Evolutionary conservation across 2,797 vertebrate species (phyloP), one percentile per base, ranked within the genome.

Genomic region (Falco columbarius): DNA sequence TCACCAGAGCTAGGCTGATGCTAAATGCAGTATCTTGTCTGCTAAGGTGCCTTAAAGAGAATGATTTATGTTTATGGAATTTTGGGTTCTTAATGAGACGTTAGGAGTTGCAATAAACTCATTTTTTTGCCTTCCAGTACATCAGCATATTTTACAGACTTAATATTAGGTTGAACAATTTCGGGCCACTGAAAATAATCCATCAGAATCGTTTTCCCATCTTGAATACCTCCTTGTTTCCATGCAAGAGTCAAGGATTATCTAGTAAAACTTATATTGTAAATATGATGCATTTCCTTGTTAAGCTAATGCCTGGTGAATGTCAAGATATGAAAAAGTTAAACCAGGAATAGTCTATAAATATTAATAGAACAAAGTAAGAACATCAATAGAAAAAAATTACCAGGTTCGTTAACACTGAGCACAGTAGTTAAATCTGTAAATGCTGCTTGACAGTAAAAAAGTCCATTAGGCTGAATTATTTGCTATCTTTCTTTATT

Each of bases 391-490:
- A 72, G 63, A 68, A 59, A 36, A 92, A 71, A 52, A 7, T 29
- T 51, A 59, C 19, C 38, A 46, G 23, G 7, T 73, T 92, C 40
- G 61, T 26, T 70, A 73, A n/a, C 26, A 30, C 23, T 36, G 32
- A 55, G 5, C 84, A 19, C n/a, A 76, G 51, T 42, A 80, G 66
- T 70, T 42, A 93, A 86, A 90, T 81, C 30, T 55, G 10, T 61
- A 87, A 80, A 80, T 12, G 18, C 19, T 65, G 5, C 79, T 75
- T 86, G 32, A 21, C 54, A 79, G 67, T 77, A 47, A 55, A 63
- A 56, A 58, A 16, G 0, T 0, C 5, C 0, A 0, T 49, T 61
- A 75, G 8, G 22, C 20, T 72, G 74, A 72, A 58, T 87, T 66
- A 72, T 46, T 87, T 81, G 22, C n/a, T 12, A 29, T 68, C 27